Conservation (phyloP, 1,140 invertebrate genomes). For the Penaeus vannamei region DNA sequence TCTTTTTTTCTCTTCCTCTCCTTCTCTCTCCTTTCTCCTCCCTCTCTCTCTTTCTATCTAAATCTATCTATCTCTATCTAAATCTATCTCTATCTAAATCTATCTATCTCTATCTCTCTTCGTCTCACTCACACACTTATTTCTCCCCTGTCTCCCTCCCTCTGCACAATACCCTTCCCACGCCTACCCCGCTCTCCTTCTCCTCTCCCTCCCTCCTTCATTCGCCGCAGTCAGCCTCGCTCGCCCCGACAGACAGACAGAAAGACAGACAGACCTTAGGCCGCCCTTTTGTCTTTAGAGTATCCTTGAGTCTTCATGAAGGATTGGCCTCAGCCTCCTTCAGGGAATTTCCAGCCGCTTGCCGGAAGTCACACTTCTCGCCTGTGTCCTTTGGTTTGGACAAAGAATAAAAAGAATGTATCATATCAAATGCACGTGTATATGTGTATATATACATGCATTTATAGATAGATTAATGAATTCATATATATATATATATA, state of each 20-base stretch:
- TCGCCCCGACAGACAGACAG: too few relatives aligned
- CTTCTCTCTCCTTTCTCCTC: not conserved
- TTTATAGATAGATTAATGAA: too few relatives aligned
- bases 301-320: too few relatives aligned
- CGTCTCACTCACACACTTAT: not conserved
- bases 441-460: too few relatives aligned
- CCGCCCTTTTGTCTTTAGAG: slow-evolving; percentile 1
- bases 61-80: not conserved
- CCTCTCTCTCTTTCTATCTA: not conserved
- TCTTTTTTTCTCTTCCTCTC: not conserved
- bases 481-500: too few relatives aligned
- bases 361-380: too few relatives aligned
- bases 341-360: too few relatives aligned
- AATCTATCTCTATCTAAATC: not conserved
- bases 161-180: not conserved
- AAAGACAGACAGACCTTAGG: not conserved
- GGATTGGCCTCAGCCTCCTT: too few relatives aligned
- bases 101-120: not conserved
- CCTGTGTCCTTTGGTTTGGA: too few relatives aligned
- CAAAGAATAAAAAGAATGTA: too few relatives aligned
- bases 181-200: not conserved
- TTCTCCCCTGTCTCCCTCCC: not conserved
- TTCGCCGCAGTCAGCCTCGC: not conserved
- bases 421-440: too few relatives aligned
- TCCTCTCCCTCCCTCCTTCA: not conserved